Conservation (phyloP, 1,140 invertebrate genomes). For the Zaprionus tsacasi region DNA sequence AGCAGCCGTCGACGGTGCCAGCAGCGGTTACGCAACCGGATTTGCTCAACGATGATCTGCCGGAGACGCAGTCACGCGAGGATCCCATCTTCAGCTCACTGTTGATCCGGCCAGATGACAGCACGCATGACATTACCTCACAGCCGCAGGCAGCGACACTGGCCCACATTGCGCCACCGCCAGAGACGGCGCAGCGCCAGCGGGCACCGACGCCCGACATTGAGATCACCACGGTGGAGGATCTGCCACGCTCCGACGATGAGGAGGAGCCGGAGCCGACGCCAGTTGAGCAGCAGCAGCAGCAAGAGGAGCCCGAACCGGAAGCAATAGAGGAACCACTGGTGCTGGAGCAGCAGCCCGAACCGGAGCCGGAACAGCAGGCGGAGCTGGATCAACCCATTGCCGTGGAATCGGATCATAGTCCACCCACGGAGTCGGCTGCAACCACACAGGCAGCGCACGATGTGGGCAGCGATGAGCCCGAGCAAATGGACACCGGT, state of each 20-base stretch:
- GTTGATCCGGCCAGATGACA: slow-evolving; percentile 75
- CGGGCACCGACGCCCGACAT: slow-evolving; percentile 80
- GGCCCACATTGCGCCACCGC: slow-evolving; percentile 52
- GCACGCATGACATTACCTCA: slow-evolving; percentile 77
- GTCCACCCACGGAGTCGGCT: slow-evolving; percentile 68
- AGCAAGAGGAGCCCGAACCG: neutral
- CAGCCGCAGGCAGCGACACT: slow-evolving; percentile 72
- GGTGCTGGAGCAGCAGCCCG: slow-evolving; percentile 16
- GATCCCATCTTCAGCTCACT: slow-evolving; percentile 76
- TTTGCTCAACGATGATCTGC: slow-evolving; percentile 86
- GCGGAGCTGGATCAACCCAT: slow-evolving; percentile 12
- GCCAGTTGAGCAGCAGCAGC: slow-evolving; percentile 7
- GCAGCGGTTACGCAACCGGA: slow-evolving; percentile 79
- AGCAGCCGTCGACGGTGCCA: slow-evolving; percentile 83
- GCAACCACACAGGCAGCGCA: slow-evolving; percentile 44
- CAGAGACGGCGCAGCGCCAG: slow-evolving; percentile 53
- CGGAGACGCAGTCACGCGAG: slow-evolving; percentile 48
- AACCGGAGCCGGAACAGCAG: slow-evolving; percentile 11
- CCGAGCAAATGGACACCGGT: slow-evolving; percentile 81
- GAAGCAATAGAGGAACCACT: slow-evolving; percentile 3
- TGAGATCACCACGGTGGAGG: slow-evolving; percentile 82
- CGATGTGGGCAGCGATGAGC: slow-evolving; percentile 48
- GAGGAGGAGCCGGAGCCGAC: slow-evolving; percentile 72
- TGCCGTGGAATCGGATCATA: slow-evolving; percentile 57
- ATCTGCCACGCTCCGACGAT: slow-evolving; percentile 78